Evolutionary conservation across 2,113 vertebrate species (phyloP).

Genomic region (Sterna hirundo): DNA sequence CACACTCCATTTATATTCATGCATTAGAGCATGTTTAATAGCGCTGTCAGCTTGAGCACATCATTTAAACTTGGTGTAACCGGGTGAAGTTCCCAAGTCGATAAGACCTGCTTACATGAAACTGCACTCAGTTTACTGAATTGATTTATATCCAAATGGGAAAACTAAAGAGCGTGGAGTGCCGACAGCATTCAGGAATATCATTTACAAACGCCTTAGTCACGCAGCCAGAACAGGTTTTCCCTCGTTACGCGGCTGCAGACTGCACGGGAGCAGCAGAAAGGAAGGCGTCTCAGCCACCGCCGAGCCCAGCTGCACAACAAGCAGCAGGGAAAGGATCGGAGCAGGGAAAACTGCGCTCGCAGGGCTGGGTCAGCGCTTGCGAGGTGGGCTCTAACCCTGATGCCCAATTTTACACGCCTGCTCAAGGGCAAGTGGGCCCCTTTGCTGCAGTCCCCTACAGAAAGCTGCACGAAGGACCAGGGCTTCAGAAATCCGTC

Average conservation of each 20-base stretch:
- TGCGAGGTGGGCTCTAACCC: not conserved
- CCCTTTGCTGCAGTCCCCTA: not conserved
- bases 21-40: not conserved
- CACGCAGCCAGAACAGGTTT: not conserved
- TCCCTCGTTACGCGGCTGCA: not conserved
- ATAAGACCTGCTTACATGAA: not conserved
- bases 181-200: not conserved
- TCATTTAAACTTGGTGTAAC: no score
- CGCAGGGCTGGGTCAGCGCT: fast-evolving
- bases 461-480: not conserved
- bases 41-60: not conserved
- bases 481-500: not conserved
- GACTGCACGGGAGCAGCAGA: fast-evolving
- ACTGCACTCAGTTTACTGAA: not conserved
- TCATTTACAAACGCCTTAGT: not conserved
- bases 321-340: not conserved
- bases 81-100: not conserved
- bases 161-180: not conserved
- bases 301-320: not conserved
- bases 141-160: not conserved
- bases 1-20: fast-evolving
- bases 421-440: not conserved
- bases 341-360: not conserved
- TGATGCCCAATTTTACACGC: fast-evolving
- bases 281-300: not conserved